Conservation (phyloP, 2,797 vertebrate species). For the Brotula barbata region DNA sequence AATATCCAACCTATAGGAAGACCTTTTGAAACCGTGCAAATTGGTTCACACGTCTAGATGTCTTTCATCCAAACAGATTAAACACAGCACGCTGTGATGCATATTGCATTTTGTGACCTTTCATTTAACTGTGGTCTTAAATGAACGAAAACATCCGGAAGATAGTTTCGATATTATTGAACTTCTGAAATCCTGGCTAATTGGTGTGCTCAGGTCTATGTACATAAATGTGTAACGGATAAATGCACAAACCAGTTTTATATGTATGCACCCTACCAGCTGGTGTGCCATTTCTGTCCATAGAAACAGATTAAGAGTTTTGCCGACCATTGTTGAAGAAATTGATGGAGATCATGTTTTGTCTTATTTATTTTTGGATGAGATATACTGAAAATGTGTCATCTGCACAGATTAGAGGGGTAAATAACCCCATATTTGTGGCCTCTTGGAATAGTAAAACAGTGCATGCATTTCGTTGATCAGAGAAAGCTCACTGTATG, state of each 20-base stretch:
- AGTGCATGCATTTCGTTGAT: slow-evolving; percentile 22
- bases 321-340: not conserved
- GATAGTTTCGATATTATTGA: not conserved
- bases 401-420: not conserved
- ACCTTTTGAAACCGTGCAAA: not conserved
- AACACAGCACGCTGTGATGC: not conserved
- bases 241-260: no score
- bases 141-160: not conserved
- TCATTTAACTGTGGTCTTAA: not conserved
- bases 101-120: not conserved
- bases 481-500: slow-evolving; percentile 6
- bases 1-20: no score
- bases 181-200: not conserved
- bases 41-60: not conserved
- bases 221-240: no score
- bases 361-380: no score
- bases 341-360: not conserved
- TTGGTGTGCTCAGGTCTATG: not conserved
- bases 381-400: not conserved
- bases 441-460: slow-evolving; percentile 13
- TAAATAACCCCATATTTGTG: slow-evolving; percentile 18
- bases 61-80: not conserved
- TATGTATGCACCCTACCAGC: no score
- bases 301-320: not conserved
- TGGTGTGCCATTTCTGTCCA: not conserved